Evolutionary conservation across 2,113 vertebrate genomes (phyloP).

Genomic region (Aphyosemion australe): DNA sequence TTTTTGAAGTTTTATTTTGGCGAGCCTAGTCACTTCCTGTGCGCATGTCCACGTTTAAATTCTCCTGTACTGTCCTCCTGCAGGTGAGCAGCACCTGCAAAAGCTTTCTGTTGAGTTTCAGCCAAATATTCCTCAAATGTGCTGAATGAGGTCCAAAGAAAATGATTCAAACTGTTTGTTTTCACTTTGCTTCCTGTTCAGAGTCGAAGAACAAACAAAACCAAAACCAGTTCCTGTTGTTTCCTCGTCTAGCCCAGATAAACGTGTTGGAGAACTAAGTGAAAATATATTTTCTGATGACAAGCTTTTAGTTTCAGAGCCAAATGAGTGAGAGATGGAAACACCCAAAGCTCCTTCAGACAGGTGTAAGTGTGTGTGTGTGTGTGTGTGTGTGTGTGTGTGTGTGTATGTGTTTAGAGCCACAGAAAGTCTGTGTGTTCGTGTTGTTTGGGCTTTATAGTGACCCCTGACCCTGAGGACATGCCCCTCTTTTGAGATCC

Average conservation of each 20-base stretch:
- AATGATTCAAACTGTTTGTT: conserved; percentile 41
- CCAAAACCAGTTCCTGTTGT: conserved; percentile 39
- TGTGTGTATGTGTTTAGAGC: conserved; percentile 2
- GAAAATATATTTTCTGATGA: conserved; percentile 70
- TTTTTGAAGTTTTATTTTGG: conserved; percentile 28
- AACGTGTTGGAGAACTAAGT: neutral
- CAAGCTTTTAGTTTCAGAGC: conserved; percentile 30
- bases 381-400: too few relatives aligned
- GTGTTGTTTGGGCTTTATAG: conserved; percentile 26
- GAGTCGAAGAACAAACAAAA: conserved; percentile 50
- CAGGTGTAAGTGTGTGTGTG: too few relatives aligned
- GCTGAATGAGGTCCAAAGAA: conserved; percentile 74
- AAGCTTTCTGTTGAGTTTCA: conserved; percentile 31
- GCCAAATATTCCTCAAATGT: conserved; percentile 65
- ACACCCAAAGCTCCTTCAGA: conserved; percentile 5
- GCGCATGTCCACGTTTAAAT: neutral
- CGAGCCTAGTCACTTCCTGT: conserved; percentile 3
- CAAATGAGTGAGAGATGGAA: conserved; percentile 52
- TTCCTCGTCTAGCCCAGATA: conserved; percentile 24
- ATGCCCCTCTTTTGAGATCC: too few relatives aligned
- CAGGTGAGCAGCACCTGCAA: neutral
- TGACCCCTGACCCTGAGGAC: conserved; percentile 14
- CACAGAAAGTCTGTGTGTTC: conserved; percentile 18
- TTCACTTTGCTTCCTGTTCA: conserved; percentile 29
- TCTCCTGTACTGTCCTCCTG: neutral